Base-by-base conservation (phyloP, 2,113 vertebrate genomes). In the Anthoscopus minutus region DNA sequence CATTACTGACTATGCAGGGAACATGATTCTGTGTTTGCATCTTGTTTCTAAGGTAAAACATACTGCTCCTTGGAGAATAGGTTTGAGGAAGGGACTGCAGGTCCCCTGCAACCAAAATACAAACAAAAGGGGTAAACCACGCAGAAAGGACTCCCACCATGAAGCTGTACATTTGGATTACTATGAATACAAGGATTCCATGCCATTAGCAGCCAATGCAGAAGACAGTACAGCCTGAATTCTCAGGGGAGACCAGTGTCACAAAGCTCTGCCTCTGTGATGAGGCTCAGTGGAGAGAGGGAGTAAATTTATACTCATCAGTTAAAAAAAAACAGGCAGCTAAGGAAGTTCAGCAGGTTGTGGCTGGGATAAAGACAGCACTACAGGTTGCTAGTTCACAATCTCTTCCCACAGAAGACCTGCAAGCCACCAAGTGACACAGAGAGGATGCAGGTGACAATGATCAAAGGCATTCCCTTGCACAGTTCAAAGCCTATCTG, bases 21-120 rank as follows among this genome's bases (percentile, higher is more conserved):
- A 67, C 88, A 79, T 0, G 3, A 30, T 72, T 58, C 69, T 19
- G 17, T 81, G 80, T 81, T 93, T 78, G 70, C 76, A 62, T 81
- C 93, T 81, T 88, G 38, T 56, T 93, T 81, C 60, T 90, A 70
- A 53, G 40, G 81, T 61, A 92, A 93, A 96, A 90, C 81, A 88
- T 56, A 92, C 67, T 81, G 81, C 79, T 93, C 89, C 93, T 78
- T 78, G 51, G 93, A 94, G 92, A 64, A 89, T 70, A 77, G 1
- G 4, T 47, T 38, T 35, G 47, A 81, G 44, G 67, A 60, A 80
- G 57, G 64, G 51, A 56, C 76, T 92, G 53, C 9, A 65, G 86
- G 72, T 74, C 44, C 64, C 48, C 28, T 54, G 47, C 86, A 81
- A 88, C 23, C 48, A 57, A 90, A 88, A 86, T 47, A 86, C 82